Conservation (phyloP, 92 coral and sea anemone genomes). For the Metridium senile region DNA sequence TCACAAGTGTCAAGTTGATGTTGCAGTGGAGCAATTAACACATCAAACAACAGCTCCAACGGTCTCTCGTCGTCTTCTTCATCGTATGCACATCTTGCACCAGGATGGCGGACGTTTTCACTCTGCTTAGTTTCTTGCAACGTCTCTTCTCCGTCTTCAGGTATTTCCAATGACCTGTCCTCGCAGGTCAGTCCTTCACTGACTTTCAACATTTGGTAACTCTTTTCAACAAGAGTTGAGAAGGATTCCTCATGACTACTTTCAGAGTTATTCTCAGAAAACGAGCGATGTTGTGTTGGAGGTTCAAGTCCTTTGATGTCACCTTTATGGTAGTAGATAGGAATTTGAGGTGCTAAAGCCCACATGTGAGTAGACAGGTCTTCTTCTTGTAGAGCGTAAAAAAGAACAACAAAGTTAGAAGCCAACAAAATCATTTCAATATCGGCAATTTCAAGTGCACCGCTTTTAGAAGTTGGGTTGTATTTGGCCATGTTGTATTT, state of each 20-base stretch:
- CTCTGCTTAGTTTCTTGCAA: background rate
- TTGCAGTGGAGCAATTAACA: background rate
- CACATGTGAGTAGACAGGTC: background rate
- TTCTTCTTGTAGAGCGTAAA: background rate
- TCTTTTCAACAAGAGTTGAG: background rate
- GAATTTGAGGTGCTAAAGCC: background rate
- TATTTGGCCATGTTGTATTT: background rate
- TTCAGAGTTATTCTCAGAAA: background rate
- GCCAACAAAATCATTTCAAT: background rate
- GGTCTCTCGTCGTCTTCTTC: background rate
- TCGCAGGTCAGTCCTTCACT: slow-evolving; percentile 1
- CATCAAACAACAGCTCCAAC: slow-evolving; percentile 9
- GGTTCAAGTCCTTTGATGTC: background rate
- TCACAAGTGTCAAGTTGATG: background rate
- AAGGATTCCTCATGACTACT: background rate
- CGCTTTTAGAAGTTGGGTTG: background rate
- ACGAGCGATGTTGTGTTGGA: background rate
- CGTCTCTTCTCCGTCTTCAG: background rate
- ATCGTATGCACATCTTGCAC: background rate
- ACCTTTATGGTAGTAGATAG: background rate
- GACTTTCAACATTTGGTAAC: background rate
- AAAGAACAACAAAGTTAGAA: slow-evolving; percentile 1
- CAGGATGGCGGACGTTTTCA: background rate
- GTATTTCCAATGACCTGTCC: slow-evolving; percentile 2
- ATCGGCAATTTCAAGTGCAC: background rate